phyloP scores from a whole-genome alignment of 2,888 invertebrate species.

The Acanthosepion esculentum region DNA sequence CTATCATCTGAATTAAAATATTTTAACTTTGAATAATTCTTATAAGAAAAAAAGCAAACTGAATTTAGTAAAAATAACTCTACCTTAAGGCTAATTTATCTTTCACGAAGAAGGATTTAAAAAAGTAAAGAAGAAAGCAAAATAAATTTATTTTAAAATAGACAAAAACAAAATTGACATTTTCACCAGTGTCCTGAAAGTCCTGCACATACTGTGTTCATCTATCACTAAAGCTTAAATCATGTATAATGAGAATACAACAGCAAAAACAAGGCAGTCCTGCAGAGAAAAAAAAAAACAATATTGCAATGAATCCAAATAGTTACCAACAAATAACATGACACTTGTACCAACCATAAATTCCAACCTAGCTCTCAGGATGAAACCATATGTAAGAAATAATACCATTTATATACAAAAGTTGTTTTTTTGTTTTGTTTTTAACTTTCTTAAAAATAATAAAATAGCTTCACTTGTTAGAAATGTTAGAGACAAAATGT shows the following conservation, averaged over 20 bases:
- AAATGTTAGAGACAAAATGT: not conserved
- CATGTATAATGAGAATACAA: not conserved
- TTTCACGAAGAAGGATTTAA: not conserved
- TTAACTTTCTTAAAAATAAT: not conserved
- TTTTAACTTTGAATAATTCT: too few relatives aligned
- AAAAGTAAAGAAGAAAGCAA: not conserved
- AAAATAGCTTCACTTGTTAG: not conserved
- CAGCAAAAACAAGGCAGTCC: not conserved
- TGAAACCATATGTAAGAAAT: not conserved
- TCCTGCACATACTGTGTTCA: not conserved
- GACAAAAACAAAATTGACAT: not conserved
- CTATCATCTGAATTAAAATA: too few relatives aligned
- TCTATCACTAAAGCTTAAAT: not conserved
- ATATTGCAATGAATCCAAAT: not conserved
- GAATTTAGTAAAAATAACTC: not conserved
- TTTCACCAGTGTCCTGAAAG: not conserved
- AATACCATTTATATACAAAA: too few relatives aligned
- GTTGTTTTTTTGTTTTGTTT: not conserved
- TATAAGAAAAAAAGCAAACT: not conserved
- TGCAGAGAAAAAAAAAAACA: not conserved
- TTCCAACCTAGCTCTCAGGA: not conserved
- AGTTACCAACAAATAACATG: slow-evolving; percentile 8
- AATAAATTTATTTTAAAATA: not conserved
- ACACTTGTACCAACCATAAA: not conserved
- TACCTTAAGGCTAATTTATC: not conserved